A percentile compares a stretch with the other conserved stretches of the same genome.
Evolutionary conservation across 1,140 invertebrate genomes (phyloP).

Genomic region (Cotesia glomerata): DNA sequence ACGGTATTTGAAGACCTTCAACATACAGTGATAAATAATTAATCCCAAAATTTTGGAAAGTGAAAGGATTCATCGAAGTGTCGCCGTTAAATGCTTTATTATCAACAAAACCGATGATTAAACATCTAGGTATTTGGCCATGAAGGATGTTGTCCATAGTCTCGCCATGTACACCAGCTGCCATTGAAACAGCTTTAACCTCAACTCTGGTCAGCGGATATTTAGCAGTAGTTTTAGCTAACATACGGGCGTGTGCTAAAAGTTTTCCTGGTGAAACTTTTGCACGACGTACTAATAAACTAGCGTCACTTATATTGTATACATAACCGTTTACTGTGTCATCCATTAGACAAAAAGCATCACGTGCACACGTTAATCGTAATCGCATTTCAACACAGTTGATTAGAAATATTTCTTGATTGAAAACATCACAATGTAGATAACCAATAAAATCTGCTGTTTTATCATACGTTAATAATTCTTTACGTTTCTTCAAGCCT

Average conservation of each 20-base stretch:
- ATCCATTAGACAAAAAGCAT: too few species aligned
- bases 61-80: constrained; percentile 19
- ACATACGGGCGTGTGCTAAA: constrained; percentile 47
- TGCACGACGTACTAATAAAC: constrained; percentile 42
- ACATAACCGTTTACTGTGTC: not conserved
- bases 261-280: constrained; percentile 47
- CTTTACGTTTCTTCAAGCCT: not conserved
- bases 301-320: not conserved
- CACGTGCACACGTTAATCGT: too few species aligned
- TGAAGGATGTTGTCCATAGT: constrained; percentile 41
- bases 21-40: constrained; percentile 49
- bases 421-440: constrained; percentile 41
- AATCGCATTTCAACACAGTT: constrained; percentile 54
- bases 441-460: constrained; percentile 17
- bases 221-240: constrained; percentile 49
- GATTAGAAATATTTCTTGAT: constrained; percentile 52
- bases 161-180: constrained; percentile 46
- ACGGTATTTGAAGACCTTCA: constrained; percentile 42
- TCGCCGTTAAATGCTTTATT: constrained; percentile 30
- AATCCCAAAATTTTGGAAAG: constrained; percentile 27
- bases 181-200: constrained; percentile 51
- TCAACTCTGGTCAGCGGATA: constrained; percentile 52
- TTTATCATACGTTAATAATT: constrained; percentile 4
- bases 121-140: constrained; percentile 24
- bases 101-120: constrained; percentile 30